phyloP scores from a whole-genome alignment of 2,888 invertebrate species.

The Drosophila limbata region DNA sequence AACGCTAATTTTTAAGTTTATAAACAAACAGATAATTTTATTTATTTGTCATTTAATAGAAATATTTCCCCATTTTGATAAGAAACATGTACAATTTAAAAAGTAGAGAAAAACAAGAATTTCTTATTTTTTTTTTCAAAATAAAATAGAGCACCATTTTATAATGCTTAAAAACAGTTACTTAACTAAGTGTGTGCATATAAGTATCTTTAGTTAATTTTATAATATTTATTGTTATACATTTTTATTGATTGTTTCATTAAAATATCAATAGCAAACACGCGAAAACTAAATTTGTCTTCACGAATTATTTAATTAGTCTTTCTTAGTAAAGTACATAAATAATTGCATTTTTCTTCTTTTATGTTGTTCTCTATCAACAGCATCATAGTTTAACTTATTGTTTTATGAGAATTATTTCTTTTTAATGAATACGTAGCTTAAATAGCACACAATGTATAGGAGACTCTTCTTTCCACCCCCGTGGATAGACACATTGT shows the following conservation, averaged over 20 bases:
- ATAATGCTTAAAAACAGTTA: too few species aligned
- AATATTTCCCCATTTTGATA: not conserved
- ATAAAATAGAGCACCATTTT: too few species aligned
- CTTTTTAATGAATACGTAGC: slow-evolving; percentile 6
- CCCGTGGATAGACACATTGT: slow-evolving; percentile 7
- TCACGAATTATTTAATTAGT: too few species aligned
- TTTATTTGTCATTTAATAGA: not conserved
- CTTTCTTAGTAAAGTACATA: not conserved
- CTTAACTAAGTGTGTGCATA: too few species aligned
- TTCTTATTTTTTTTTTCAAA: too few species aligned
- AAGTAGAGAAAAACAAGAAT: too few species aligned
- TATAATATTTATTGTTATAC: too few species aligned
- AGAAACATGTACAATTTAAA: not conserved
- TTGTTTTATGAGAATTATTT: not conserved
- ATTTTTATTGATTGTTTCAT: too few species aligned
- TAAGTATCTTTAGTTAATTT: too few species aligned
- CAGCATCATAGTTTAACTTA: not conserved
- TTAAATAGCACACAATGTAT: slow-evolving; percentile 14
- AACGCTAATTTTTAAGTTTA: not conserved
- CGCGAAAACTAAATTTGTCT: too few species aligned
- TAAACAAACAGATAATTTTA: not conserved
- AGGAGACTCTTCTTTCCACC: not conserved
- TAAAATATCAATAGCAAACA: too few species aligned
- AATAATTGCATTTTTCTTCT: not conserved
- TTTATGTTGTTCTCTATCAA: not conserved